Base-by-base conservation (phyloP, 2,888 invertebrate species). In the Lordiphosa fenestrarum region DNA sequence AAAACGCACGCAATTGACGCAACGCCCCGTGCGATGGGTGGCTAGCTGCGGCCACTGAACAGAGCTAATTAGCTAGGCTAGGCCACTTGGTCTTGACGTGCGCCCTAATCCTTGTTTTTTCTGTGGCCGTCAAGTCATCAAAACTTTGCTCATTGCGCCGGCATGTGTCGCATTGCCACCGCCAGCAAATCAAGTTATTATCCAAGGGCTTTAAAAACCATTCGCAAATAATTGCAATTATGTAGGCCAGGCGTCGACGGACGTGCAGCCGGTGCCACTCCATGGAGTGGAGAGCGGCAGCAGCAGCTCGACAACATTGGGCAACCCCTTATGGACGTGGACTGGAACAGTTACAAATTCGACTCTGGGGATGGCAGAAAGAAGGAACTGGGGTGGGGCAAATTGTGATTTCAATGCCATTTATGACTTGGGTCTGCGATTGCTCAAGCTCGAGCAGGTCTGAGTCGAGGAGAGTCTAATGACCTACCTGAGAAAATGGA, bases 191-290 rank as follows among this genome's bases (percentile, higher is more conserved):
- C 41, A 46, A 52, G 48, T 59, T 52, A 57, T 66, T 71, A 37
- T 62, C 53, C 49, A 58, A 30, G 13, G 66, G 66, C 62, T 66
- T 66, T 66, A 56, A 57, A 59, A 59, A 54, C 62, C 69, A 66
- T 72, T 72, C 44, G 44, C 37, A 41, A 12, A 57, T 69, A 66
- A 72, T 71, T 72, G 66, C 63, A 61, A 66, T 60, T 52, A 47
- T 53, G 54, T 63, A 23, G 47, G 50, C 23, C 46, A 47, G 6
- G 19, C 30, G 21, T 19, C 23, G 13, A 9, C 41, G 15, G 56
- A 67, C 56, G 64, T 58, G 71, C 40, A 55, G 1, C 12, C 36
- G 60, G 21, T 50, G 1, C 19, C 41, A 55, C 53, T 58, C 35
- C 23, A 49, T 40, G 19, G 35, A 13, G 9, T 13, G 33, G 33